phyloP scores from a whole-genome alignment of 2,113 vertebrate genomes.

The Nothobranchius furzeri region DNA sequence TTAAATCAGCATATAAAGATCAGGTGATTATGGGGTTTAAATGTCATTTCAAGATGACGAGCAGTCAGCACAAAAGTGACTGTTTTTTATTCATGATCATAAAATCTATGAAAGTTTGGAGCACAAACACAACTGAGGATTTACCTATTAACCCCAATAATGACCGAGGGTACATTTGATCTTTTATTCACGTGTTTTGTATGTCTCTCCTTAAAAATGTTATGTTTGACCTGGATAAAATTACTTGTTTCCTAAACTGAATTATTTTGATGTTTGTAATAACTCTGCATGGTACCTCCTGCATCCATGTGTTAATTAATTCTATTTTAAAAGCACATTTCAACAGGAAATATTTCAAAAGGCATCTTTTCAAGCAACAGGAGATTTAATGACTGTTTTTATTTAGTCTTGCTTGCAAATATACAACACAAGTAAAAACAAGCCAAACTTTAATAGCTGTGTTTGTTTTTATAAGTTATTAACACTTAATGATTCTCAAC shows the following conservation, averaged over 20 bases:
- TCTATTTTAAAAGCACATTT: background rate
- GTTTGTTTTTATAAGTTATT: constrained; percentile 18
- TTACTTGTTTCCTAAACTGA: too few relatives aligned
- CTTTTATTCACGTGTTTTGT: constrained; percentile 52
- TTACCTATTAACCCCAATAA: constrained; percentile 70
- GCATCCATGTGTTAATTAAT: too few relatives aligned
- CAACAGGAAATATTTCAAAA: too few relatives aligned
- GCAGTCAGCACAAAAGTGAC: constrained; percentile 52
- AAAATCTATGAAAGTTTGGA: constrained; percentile 57
- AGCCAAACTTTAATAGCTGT: constrained; percentile 13
- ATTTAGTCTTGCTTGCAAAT: too few relatives aligned
- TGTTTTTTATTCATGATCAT: constrained; percentile 40
- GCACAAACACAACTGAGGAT: constrained; percentile 63
- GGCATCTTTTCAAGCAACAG: background rate
- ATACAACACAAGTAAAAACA: background rate
- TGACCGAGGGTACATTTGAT: constrained; percentile 58
- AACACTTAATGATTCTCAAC: background rate
- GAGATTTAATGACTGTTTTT: background rate
- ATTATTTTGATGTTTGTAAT: too few relatives aligned
- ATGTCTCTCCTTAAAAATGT: constrained; percentile 42
- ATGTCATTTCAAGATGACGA: constrained; percentile 63
- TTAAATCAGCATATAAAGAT: constrained; percentile 34
- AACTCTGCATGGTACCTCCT: background rate
- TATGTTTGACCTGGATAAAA: too few relatives aligned
- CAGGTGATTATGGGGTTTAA: constrained; percentile 51